phyloP scores from a whole-genome alignment of 2,797 vertebrate species.

The Atherinosoma microstoma region DNA sequence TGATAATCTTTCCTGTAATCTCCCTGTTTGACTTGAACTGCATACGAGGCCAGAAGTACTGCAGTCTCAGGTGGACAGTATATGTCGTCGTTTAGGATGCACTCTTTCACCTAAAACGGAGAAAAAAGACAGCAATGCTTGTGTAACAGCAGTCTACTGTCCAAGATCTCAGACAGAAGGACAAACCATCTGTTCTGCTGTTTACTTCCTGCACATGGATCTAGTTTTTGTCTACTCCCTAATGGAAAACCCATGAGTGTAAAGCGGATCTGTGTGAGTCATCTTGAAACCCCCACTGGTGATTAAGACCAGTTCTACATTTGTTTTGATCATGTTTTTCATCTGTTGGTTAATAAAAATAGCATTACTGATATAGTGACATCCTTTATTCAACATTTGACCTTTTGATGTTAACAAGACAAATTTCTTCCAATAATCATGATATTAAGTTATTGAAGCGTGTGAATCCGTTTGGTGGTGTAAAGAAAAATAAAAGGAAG shows the following conservation, averaged over 20 bases:
- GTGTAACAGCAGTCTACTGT: not conserved
- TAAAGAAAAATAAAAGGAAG: not conserved
- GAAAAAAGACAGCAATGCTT: not conserved
- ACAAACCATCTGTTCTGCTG: not conserved
- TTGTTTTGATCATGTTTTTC: constrained; percentile 41
- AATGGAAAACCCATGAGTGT: constrained; percentile 3
- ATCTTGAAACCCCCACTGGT: constrained; percentile 25
- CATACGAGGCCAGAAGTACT: constrained; percentile 93
- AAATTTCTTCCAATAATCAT: no score
- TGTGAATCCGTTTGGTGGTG: not conserved
- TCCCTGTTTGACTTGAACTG: constrained; percentile 93
- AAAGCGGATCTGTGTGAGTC: constrained; percentile 25
- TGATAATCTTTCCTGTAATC: constrained; percentile 93
- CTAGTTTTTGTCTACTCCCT: constrained; percentile 35
- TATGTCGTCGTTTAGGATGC: constrained; percentile 95
- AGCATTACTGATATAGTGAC: not conserved
- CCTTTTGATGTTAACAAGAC: not conserved
- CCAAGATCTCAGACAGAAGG: not conserved
- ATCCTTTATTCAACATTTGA: not conserved
- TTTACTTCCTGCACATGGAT: constrained; percentile 29
- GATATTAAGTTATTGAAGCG: not conserved
- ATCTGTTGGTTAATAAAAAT: not conserved
- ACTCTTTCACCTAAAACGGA: constrained; percentile 88
- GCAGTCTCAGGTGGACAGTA: constrained; percentile 98
- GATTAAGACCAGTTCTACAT: constrained; percentile 32